These are phyloP conservation scores for Alouatta palliata DNA, from an alignment of 2,113 vertebrate species.

Conservation along the genomic window DNA sequence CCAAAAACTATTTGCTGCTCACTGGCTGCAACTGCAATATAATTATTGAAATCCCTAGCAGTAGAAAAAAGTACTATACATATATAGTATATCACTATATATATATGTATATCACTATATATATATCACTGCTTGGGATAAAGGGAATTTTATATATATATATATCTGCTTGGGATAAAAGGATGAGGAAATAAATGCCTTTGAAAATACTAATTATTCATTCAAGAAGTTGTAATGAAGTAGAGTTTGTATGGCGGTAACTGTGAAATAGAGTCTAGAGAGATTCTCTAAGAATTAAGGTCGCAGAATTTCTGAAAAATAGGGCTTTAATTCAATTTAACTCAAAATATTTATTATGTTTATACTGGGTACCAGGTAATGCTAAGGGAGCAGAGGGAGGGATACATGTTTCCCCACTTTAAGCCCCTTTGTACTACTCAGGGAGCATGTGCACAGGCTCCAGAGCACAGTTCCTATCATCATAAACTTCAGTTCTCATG, in stretches of 20 bases:
- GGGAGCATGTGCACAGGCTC: neutral
- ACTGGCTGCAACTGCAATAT: neutral
- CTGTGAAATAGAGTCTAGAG: neutral
- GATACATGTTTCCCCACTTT: neutral
- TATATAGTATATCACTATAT: neutral
- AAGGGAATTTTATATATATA: no score
- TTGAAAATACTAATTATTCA: neutral
- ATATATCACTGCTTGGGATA: neutral
- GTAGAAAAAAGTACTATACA: neutral
- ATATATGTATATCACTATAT: neutral
- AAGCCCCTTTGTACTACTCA: neutral
- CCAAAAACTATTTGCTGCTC: neutral
- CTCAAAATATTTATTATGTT: neutral
- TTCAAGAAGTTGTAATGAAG: neutral
- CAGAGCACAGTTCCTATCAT: neutral
- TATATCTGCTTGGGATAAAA: neutral
- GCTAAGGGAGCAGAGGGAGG: neutral
- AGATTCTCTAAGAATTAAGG: neutral
- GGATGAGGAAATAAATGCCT: neutral
- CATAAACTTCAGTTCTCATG: neutral
- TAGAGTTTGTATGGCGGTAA: neutral
- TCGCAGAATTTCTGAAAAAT: neutral
- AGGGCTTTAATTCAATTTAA: neutral
- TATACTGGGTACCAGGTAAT: neutral
- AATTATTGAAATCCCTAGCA: neutral